phyloP scores from a whole-genome alignment of 2,797 vertebrate genomes.

The Coranthus polyacanthus region DNA sequence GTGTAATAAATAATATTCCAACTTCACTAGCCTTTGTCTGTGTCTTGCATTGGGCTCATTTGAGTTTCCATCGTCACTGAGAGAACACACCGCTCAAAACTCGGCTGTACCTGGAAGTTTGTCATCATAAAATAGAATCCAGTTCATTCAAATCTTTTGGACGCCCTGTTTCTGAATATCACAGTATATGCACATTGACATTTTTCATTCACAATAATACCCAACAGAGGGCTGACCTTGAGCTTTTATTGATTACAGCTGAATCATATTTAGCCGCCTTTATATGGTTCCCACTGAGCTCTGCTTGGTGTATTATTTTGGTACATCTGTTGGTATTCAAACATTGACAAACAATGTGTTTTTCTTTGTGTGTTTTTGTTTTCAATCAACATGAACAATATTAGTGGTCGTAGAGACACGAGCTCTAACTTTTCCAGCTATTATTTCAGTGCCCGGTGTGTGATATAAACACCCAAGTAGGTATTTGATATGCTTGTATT shows the following conservation, averaged over 20 bases:
- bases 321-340: too few relatives aligned
- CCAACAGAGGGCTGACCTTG: constrained; percentile 41
- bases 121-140: constrained; percentile 17
- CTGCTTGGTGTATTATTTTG: constrained; percentile 18
- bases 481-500: background rate
- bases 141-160: constrained; percentile 13
- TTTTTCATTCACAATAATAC: constrained; percentile 25
- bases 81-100: too few relatives aligned
- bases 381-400: constrained; percentile 13
- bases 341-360: too few relatives aligned
- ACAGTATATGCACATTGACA: constrained; percentile 10
- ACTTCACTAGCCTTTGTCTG: too few relatives aligned
- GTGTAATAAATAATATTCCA: too few relatives aligned
- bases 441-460: constrained; percentile 1
- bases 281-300: constrained; percentile 24
- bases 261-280: constrained; percentile 39
- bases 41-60: too few relatives aligned
- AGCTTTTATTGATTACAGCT: constrained; percentile 31
- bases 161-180: constrained; percentile 32
- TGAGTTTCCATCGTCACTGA: too few relatives aligned
- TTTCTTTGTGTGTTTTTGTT: too few relatives aligned
- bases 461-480: too few relatives aligned
- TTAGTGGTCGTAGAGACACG: constrained; percentile 37
- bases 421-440: constrained; percentile 25
- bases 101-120: background rate